Conservation (phyloP, 2,113 vertebrate species). For the Ailuropoda melanoleuca region DNA sequence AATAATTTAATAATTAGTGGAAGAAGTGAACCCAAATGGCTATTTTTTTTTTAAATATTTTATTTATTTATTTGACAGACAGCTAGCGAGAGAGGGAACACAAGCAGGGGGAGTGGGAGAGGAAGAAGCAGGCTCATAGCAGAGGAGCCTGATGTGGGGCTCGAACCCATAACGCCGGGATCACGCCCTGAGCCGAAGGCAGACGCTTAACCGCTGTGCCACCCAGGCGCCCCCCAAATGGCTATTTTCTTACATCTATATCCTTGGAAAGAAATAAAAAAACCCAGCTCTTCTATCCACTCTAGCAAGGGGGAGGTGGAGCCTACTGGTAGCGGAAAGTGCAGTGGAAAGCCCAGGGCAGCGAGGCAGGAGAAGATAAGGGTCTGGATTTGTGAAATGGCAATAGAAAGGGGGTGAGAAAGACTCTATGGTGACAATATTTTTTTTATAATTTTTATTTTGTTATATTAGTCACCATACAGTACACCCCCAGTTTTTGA, state of each 20-base stretch:
- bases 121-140: no score
- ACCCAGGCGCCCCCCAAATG: no score
- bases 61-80: no score
- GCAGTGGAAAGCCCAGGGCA: neutral
- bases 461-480: no score
- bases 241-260: neutral
- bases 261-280: neutral
- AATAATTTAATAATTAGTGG: neutral
- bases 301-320: neutral
- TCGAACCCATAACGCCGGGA: no score
- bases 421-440: neutral
- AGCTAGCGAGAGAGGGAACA: no score
- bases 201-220: no score
- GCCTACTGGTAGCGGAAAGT: neutral
- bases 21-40: neutral
- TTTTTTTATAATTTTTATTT: neutral
- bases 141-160: no score
- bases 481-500: no score
- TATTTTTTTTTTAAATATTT: no score
- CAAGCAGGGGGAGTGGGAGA: no score
- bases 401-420: neutral
- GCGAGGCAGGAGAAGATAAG: neutral
- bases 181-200: no score
- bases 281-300: neutral
- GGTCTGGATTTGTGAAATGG: neutral